Percentiles rank a stretch among this genome's conserved stretches.
phyloP scores from a whole-genome alignment of 2,113 vertebrate genomes.

The Nothobranchius furzeri region DNA sequence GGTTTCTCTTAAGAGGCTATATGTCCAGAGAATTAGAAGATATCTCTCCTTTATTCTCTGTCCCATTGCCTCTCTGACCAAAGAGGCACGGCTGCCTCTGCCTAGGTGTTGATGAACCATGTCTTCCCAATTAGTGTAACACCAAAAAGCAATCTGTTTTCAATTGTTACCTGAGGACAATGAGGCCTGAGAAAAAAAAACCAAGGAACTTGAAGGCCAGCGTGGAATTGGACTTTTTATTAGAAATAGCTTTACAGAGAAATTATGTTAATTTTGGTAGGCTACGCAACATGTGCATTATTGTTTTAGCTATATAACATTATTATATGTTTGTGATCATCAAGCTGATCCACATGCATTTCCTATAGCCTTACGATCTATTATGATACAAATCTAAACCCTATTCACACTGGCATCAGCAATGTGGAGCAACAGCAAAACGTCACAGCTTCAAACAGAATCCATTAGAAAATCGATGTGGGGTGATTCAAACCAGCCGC shows the following conservation, averaged over 20 bases:
- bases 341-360: too few relatives aligned
- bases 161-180: constrained; percentile 53
- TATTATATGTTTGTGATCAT: neutral
- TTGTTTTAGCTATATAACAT: constrained; percentile 17
- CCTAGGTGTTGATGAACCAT: constrained; percentile 63
- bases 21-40: constrained; percentile 48
- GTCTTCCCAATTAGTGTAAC: constrained; percentile 62
- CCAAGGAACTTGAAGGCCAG: constrained; percentile 35
- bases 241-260: neutral
- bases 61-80: constrained; percentile 34
- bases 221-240: constrained; percentile 35
- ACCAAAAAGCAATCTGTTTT: constrained; percentile 61
- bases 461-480: too few relatives aligned
- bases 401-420: too few relatives aligned
- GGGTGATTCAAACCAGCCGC: too few relatives aligned
- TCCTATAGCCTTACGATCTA: too few relatives aligned
- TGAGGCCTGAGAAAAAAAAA: constrained; percentile 14
- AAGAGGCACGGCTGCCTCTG: constrained; percentile 33
- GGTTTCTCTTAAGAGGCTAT: constrained; percentile 35
- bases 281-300: constrained; percentile 7
- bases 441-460: too few relatives aligned
- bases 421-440: too few relatives aligned
- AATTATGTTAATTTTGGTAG: neutral
- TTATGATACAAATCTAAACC: too few relatives aligned
- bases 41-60: constrained; percentile 29